phyloP scores from a whole-genome alignment of 2,888 invertebrate genomes.

The Gastracanthus pulcherrimus region DNA sequence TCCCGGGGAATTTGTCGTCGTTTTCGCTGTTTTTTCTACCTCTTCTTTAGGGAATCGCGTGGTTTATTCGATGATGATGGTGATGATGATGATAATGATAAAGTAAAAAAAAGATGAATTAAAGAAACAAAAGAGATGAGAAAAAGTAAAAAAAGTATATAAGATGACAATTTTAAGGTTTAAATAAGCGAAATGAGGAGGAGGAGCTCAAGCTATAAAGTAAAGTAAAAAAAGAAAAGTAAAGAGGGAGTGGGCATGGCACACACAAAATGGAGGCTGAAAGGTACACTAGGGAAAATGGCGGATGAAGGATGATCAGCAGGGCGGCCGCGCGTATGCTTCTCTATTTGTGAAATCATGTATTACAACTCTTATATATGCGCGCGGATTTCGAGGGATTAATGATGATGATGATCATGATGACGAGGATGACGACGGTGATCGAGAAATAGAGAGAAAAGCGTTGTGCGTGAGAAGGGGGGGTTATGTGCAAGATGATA shows the following conservation, averaged over 20 bases:
- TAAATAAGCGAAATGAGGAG: conserved; percentile 19
- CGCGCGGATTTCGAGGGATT: background rate
- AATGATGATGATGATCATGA: background rate
- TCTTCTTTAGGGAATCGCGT: conserved; percentile 71
- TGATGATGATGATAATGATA: conserved; percentile 43
- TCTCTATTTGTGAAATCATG: background rate
- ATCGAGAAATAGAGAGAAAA: background rate
- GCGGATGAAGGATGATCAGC: background rate
- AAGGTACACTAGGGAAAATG: background rate
- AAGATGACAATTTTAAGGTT: conserved; percentile 44
- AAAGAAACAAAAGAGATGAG: conserved; percentile 41
- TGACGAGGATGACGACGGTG: background rate
- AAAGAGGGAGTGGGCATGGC: background rate
- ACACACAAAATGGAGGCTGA: background rate
- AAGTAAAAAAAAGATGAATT: conserved; percentile 53
- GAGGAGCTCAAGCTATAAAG: background rate
- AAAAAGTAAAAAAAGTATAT: conserved; percentile 20
- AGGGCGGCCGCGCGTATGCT: background rate
- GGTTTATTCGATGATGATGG: conserved; percentile 61
- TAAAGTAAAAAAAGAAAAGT: no score
- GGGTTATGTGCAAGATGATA: conserved; percentile 61
- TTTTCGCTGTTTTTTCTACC: conserved; percentile 74
- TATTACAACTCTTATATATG: background rate
- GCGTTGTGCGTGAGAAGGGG: conserved; percentile 49
- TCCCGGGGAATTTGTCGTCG: conserved; percentile 69